Conservation (phyloP, 2,113 vertebrate genomes). For the Paraplagusia blochii region DNA sequence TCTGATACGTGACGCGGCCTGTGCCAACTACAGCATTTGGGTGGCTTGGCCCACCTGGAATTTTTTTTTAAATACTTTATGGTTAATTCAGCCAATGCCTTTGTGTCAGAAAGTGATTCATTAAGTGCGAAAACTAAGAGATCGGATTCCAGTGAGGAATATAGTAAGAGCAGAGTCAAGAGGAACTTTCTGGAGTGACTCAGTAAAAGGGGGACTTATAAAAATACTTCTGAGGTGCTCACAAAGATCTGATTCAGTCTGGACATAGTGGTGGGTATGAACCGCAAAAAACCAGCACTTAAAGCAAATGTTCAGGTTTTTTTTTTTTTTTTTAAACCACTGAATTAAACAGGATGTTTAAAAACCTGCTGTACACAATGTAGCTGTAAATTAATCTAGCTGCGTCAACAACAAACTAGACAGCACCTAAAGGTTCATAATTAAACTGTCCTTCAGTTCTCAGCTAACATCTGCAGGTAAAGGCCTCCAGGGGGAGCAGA, state of each 20-base stretch:
- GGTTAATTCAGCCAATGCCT: constrained; percentile 19
- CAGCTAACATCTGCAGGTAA: constrained; percentile 43
- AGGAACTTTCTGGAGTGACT: constrained; percentile 54
- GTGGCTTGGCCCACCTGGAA: constrained; percentile 29
- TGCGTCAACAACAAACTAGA: too few relatives aligned
- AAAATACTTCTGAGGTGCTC: constrained; percentile 63
- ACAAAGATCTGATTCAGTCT: constrained; percentile 77
- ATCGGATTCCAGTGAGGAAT: constrained; percentile 63
- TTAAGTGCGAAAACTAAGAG: constrained; percentile 26
- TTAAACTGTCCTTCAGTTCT: constrained; percentile 8
- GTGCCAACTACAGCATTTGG: constrained; percentile 26
- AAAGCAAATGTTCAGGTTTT: too few relatives aligned
- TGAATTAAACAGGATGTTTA: too few relatives aligned
- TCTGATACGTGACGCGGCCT: not conserved
- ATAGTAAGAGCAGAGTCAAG: constrained; percentile 64
- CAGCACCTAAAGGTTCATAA: too few relatives aligned
- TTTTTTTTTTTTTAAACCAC: too few relatives aligned
- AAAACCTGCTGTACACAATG: too few relatives aligned
- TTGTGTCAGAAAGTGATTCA: constrained; percentile 26
- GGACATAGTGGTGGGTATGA: constrained; percentile 57
- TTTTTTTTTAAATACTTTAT: not conserved
- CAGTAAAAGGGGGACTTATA: constrained; percentile 55
- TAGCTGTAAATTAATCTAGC: too few relatives aligned
- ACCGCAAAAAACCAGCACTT: constrained; percentile 49
- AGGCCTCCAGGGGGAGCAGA: constrained; percentile 31